Evolutionary conservation across 2,797 vertebrate genomes (phyloP), one percentile per base, ranked within the genome.

Genomic region (Silurus aristotelis): DNA sequence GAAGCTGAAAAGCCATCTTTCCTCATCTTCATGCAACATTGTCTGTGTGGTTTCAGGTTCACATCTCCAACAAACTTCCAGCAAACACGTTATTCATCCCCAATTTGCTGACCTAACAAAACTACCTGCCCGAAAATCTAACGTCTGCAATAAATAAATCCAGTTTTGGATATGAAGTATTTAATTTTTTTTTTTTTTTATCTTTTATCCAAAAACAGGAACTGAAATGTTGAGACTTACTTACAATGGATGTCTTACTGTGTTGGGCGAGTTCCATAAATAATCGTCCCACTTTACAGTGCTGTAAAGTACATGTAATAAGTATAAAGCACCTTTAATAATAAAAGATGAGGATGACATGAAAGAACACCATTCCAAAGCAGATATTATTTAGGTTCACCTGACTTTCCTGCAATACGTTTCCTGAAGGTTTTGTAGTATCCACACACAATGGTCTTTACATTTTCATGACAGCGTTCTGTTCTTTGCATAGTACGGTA

Each of bases 281-380:
- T 75, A 56, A 75, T 27, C 1, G n/a, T 75, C n/a, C 20, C 19
- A 55, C 13, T 75, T 52, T 52, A 52, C 48, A 7, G 48, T 10
- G 6, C 48, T 10, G 10, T 52, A 10, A 52, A 52, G 8, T 52
- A 52, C 48, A 52, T 52, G 48, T 52, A 38, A 38, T 38, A 38
- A 38, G 3, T 38, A 38, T 38, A 38, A 38, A 38, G 38, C 38
- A 38, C 38, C 38, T 38, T 0, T 48, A 56, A 56, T 52, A 75
- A 27, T 56, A 27, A 75, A 19, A n/a, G n/a, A 76, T 76, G 25
- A 76, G 15, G 56, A 70, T 38, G 52, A 75, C 72, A 55, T n/a
- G 12, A 75, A 75, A 75, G 6, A 15, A 55, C 27, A 14, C 22
- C 17, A 38, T 70, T 19, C n/a, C n/a, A 75, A 75, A 17, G 72